phyloP scores from a whole-genome alignment of 2,888 invertebrate genomes.

The Smittia sp. region DNA sequence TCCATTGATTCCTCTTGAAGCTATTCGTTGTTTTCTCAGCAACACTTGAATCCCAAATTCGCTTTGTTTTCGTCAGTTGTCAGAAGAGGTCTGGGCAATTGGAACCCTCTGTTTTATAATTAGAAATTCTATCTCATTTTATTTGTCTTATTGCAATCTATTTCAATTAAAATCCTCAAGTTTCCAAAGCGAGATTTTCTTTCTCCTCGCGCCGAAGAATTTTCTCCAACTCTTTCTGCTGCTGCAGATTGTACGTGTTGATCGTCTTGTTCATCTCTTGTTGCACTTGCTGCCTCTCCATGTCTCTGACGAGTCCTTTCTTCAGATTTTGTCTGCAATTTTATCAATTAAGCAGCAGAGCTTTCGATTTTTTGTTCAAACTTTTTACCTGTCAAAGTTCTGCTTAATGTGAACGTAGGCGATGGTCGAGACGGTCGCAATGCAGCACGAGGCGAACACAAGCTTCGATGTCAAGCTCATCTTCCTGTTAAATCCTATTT shows the following conservation, averaged over 20 bases:
- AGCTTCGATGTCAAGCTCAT: constrained; percentile 26
- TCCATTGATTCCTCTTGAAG: too few relatives aligned
- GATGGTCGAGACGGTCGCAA: constrained; percentile 15
- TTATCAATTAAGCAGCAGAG: constrained; percentile 1
- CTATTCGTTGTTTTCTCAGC: too few relatives aligned
- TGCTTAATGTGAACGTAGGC: constrained; percentile 21
- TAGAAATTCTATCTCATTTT: too few relatives aligned
- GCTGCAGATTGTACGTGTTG: constrained; percentile 28
- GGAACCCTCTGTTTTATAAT: too few relatives aligned
- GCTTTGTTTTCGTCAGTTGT: too few relatives aligned
- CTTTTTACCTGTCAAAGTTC: constrained; percentile 15
- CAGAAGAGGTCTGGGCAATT: too few relatives aligned
- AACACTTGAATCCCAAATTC: too few relatives aligned
- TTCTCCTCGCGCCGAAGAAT: constrained; percentile 13
- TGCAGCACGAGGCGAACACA: neutral
- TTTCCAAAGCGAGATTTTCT: neutral
- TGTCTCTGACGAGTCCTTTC: constrained; percentile 26
- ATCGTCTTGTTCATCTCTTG: constrained; percentile 28
- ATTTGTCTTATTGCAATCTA: too few relatives aligned
- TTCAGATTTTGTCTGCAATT: constrained; percentile 10
- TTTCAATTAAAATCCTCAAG: too few relatives aligned
- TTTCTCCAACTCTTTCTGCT: constrained; percentile 31
- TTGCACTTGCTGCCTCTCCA: constrained; percentile 16
- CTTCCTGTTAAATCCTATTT: neutral
- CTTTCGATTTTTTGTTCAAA: too few relatives aligned